These are phyloP conservation scores for Uria aalge DNA, from an alignment of 2,113 vertebrate genomes.

Conservation along the genomic window DNA sequence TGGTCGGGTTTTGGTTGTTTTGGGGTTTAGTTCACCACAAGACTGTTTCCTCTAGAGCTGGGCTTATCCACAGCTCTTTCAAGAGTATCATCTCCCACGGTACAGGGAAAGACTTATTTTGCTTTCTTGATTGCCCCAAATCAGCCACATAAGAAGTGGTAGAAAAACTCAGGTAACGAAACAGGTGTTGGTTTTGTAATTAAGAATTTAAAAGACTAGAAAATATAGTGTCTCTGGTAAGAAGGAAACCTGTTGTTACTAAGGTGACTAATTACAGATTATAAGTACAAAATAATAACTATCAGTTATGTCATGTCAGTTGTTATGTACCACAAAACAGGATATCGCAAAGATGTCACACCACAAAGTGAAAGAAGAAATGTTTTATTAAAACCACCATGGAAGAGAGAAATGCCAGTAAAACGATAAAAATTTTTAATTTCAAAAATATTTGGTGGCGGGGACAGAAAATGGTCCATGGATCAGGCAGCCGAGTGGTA, in stretches of 20 bases:
- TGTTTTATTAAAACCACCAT: background rate
- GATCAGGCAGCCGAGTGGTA: background rate
- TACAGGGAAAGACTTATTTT: background rate
- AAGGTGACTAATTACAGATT: background rate
- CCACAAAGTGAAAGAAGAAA: background rate
- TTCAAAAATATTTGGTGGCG: background rate
- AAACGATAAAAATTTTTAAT: background rate
- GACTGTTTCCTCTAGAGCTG: background rate
- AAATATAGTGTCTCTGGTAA: background rate
- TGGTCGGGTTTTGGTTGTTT: background rate
- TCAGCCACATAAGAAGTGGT: background rate
- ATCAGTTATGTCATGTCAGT: background rate
- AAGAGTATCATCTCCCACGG: rapidly evolving
- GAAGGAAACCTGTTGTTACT: background rate
- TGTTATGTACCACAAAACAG: background rate
- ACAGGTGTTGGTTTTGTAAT: background rate
- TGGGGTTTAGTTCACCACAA: background rate
- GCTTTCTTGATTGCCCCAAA: background rate
- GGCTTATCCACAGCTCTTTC: background rate
- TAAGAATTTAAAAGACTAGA: background rate
- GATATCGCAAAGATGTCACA: background rate
- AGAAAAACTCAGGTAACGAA: background rate
- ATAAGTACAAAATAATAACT: background rate
- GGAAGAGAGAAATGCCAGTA: background rate
- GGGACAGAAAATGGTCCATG: background rate